Evolutionary conservation across 2,888 invertebrate species (phyloP).

Genomic region (Iselma pallidipennis): DNA sequence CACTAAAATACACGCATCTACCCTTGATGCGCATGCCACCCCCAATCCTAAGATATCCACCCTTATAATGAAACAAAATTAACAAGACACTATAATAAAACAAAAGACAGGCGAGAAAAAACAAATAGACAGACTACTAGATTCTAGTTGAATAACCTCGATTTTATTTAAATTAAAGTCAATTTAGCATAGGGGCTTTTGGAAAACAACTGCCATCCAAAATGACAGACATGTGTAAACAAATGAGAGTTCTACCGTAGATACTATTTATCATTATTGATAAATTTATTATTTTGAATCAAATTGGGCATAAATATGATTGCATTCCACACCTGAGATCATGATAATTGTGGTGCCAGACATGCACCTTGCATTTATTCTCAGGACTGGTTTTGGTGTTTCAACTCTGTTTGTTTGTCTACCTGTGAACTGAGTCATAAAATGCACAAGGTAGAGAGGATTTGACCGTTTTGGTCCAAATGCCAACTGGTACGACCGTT

Average conservation of each 20-base stretch:
- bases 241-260: too few species aligned
- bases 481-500: conserved; percentile 15
- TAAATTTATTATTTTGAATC: not conserved
- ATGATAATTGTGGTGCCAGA: too few species aligned
- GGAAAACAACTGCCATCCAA: not conserved
- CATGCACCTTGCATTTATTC: not conserved
- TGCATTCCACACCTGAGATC: too few species aligned
- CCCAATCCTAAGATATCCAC: conserved; percentile 8
- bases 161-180: conserved; percentile 1
- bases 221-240: not conserved
- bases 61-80: conserved; percentile 2
- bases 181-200: conserved; percentile 5
- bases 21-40: conserved; percentile 13
- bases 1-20: conserved; percentile 10
- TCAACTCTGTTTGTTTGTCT: not conserved
- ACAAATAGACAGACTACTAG: too few species aligned
- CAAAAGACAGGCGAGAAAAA: not conserved
- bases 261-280: not conserved
- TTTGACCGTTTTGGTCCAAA: conserved; percentile 23
- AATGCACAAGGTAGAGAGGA: conserved; percentile 1
- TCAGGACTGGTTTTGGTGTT: conserved; percentile 9
- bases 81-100: not conserved
- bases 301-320: too few species aligned
- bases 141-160: not conserved
- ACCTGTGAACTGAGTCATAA: conserved; percentile 15